These are phyloP conservation scores for Corydoras maculifer DNA, from an alignment of 2,113 vertebrate genomes.

Conservation along the genomic window DNA sequence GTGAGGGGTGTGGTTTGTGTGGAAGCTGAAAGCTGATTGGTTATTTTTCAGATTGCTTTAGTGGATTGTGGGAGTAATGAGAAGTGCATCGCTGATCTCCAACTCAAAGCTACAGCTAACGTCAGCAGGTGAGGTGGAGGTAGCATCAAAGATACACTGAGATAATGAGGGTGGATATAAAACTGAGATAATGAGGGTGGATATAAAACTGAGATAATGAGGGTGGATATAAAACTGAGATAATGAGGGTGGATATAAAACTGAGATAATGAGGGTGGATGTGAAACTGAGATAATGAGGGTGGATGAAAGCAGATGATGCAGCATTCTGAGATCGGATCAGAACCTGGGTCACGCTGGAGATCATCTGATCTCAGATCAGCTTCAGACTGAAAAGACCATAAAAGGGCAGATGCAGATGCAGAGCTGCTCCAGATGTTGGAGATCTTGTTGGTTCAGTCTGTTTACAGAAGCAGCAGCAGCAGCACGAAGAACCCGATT, in stretches of 20 bases:
- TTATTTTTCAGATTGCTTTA: slow-evolving; percentile 73
- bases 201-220: too few species aligned
- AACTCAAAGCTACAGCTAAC: slow-evolving; percentile 65
- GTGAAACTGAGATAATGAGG: too few species aligned
- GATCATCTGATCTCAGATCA: background rate
- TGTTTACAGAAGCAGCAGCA: background rate
- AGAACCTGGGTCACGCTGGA: background rate
- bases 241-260: too few species aligned
- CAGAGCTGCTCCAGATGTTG: too few species aligned
- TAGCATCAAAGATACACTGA: background rate
- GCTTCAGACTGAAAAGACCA: background rate
- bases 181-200: too few species aligned
- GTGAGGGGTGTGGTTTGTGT: too few species aligned
- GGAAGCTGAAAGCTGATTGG: background rate
- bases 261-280: too few species aligned
- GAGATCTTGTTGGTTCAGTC: background rate
- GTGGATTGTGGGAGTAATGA: slow-evolving; percentile 85
- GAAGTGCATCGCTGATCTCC: slow-evolving; percentile 82
- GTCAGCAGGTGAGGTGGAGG: slow-evolving; percentile 54
- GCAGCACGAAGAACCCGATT: background rate
- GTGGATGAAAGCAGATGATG: too few species aligned
- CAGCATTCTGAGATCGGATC: too few species aligned
- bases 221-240: too few species aligned
- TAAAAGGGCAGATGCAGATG: background rate
- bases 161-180: too few species aligned